Percentiles rank a stretch among this genome's conserved stretches.
Evolutionary conservation across 2,888 invertebrate species (phyloP).

Genomic region (Hyposoter dolosus): DNA sequence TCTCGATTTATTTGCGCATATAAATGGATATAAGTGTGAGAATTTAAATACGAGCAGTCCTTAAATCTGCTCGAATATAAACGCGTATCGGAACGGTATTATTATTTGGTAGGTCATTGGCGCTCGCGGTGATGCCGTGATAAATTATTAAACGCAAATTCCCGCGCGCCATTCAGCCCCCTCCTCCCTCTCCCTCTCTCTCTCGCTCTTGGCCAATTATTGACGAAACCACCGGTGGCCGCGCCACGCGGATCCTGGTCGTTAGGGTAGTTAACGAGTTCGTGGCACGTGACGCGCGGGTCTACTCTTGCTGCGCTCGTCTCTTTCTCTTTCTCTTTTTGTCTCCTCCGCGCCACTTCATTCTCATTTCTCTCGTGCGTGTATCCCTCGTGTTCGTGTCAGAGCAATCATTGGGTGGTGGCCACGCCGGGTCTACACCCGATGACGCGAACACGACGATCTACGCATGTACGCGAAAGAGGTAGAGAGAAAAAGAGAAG

Average conservation of each 20-base stretch:
- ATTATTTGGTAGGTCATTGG: conserved; percentile 62
- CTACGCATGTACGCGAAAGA: conserved; percentile 18
- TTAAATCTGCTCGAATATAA: conserved; percentile 19
- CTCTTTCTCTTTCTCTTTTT: conserved; percentile 39
- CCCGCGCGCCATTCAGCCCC: conserved; percentile 56
- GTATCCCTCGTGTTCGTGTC: conserved; percentile 63
- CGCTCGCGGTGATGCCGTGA: conserved; percentile 63
- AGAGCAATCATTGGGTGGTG: conserved; percentile 66
- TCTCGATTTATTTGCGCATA: not conserved
- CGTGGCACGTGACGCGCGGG: conserved; percentile 80
- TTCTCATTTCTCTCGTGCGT: conserved; percentile 63
- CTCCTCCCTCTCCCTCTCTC: conserved; percentile 45
- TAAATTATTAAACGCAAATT: conserved; percentile 71
- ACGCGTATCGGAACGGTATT: conserved; percentile 20
- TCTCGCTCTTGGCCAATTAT: conserved; percentile 78
- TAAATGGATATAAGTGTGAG: conserved; percentile 13
- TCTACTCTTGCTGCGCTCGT: conserved; percentile 46
- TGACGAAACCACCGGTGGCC: conserved; percentile 78
- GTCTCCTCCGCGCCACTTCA: conserved; percentile 54
- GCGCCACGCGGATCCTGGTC: conserved; percentile 81
- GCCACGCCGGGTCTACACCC: conserved; percentile 58
- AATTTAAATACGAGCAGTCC: conserved; percentile 28
- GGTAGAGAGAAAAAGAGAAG: conserved; percentile 29
- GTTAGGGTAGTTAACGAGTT: conserved; percentile 82
- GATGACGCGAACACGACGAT: conserved; percentile 60